A percentile compares a stretch with the other conserved stretches of the same genome.
Conservation (phyloP, 2,888 invertebrate genomes). For the Sarcophaga caerulescens region DNA sequence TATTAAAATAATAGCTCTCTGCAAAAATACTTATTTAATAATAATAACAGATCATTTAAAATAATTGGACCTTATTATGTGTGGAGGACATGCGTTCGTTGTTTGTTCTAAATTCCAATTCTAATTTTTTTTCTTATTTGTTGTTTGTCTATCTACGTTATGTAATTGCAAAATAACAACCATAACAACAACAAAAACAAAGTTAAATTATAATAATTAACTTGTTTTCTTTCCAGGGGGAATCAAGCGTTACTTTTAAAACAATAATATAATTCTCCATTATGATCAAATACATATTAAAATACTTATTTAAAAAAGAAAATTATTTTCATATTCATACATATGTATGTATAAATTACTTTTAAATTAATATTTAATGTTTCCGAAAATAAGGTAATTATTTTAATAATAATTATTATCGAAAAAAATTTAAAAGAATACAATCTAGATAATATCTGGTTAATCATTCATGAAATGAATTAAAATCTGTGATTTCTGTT, state of each 20-base stretch:
- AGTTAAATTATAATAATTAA: too few species aligned
- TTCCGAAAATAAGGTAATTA: conserved; percentile 12
- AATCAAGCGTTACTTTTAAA: conserved; percentile 4
- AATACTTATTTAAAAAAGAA: too few species aligned
- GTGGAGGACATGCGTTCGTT: background rate
- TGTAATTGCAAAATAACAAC: background rate
- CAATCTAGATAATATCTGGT: too few species aligned
- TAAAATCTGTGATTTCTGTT: too few species aligned
- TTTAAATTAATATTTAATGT: conserved; percentile 6
- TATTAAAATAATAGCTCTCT: background rate
- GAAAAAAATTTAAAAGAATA: too few species aligned
- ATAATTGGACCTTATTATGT: conserved; percentile 39
- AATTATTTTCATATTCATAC: background rate
- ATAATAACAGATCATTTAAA: conserved; percentile 42
- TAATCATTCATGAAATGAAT: too few species aligned
- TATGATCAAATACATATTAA: too few species aligned
- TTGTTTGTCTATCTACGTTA: background rate
- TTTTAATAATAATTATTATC: background rate
- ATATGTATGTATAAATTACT: background rate
- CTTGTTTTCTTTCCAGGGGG: background rate
- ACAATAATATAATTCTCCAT: too few species aligned
- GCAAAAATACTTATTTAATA: conserved; percentile 2
- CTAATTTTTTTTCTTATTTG: background rate
- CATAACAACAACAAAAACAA: too few species aligned
- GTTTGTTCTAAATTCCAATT: background rate